Conservation (phyloP, 2,797 vertebrate genomes). For the Ceryle rudis region DNA sequence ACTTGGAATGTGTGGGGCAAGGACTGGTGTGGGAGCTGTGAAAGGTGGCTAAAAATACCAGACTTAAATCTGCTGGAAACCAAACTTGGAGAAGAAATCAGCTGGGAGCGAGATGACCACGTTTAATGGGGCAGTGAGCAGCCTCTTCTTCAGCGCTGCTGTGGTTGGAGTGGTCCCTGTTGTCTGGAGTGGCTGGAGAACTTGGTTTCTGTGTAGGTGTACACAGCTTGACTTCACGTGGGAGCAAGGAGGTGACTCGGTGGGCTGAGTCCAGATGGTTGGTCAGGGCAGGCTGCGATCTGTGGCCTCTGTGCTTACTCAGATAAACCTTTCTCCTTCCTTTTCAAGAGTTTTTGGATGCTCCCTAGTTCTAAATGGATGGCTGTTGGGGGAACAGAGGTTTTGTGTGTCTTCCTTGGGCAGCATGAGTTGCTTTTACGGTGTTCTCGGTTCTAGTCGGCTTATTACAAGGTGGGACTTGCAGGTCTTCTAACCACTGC, state of each 20-base stretch:
- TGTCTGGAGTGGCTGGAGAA: background rate
- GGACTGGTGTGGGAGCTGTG: background rate
- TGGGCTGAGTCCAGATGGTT: background rate
- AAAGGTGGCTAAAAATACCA: background rate
- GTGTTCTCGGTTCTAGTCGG: background rate
- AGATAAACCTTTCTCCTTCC: background rate
- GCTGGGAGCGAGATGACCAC: background rate
- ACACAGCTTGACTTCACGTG: accelerated
- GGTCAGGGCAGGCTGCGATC: background rate
- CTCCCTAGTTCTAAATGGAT: background rate
- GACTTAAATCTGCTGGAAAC: background rate
- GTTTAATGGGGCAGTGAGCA: background rate
- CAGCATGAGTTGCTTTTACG: accelerated
- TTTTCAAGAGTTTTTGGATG: background rate
- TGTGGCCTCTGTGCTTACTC: background rate
- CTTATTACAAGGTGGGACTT: background rate
- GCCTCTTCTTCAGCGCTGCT: background rate
- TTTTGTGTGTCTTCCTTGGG: background rate
- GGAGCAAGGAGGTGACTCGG: background rate
- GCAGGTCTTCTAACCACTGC: background rate
- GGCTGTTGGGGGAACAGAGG: background rate
- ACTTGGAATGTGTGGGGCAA: accelerated
- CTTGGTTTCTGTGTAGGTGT: background rate
- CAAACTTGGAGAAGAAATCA: background rate
- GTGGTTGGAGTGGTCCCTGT: background rate